Evolutionary conservation across 2,797 vertebrate species (phyloP), one percentile per base, ranked within the genome.

Genomic region (Tamandua tetradactyla): DNA sequence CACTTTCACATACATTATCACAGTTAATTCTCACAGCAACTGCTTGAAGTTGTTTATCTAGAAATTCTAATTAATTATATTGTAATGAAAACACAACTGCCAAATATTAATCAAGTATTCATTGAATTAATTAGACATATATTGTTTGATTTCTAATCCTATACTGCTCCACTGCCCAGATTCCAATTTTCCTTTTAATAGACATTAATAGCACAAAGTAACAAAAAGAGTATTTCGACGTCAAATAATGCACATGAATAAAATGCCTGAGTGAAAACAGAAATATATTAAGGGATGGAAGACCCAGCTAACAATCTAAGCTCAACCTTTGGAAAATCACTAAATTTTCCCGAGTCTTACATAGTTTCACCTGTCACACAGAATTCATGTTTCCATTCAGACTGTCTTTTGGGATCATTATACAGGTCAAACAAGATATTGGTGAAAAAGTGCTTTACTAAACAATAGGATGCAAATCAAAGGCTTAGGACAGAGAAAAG

Each of bases 61-160:
- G 94, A 96, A 97, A 97, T 96, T 97, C 96, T 96, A 97, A 97
- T 97, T 97, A 97, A 97, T 97, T 97, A 97, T 96, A 97, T 96
- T 97, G 92, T 97, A 96, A 97, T 97, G 96, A 97, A 97, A 97
- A 96, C 95, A 95, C 96, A 97, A 96, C 95, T 96, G 96, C 96
- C 96, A 97, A 97, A 96, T 97, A 97, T 97, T 97, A 97, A 97
- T 97, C 97, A 97, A 97, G 88, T 95, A 97, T 96, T 97, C 97
- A 95, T 95, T 96, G 96, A 97, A 97, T 97, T 97, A 97, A 97
- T 97, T 97, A 97, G 97, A 97, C 93, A 94, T 97, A 97, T 97
- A 97, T 95, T 97, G 97, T 97, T 97, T 97, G 97, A 97, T 97
- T 97, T 97, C 95, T 97, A 96, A 97, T 97, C 96, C 96, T 97